Base-by-base conservation (phyloP, 1,140 invertebrate species). In the Dinoponera quadriceps region DNA sequence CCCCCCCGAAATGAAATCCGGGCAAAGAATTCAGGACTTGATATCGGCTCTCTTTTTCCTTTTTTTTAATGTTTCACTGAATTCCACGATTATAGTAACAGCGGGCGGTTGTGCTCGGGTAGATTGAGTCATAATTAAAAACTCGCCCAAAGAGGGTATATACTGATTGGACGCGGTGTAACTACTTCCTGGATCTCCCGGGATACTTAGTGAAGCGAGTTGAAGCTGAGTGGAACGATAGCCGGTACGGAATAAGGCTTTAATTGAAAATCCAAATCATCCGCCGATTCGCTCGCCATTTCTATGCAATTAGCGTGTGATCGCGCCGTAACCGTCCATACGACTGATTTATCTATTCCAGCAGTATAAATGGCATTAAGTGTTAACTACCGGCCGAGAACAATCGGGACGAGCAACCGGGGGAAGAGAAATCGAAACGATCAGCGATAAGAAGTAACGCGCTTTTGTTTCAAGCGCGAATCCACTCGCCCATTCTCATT, bases 61-160 rank as follows among this genome's bases (percentile, higher is more conserved):
- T 33, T 33, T 33, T 44, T 33, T 73, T 73, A 73, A 73, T 44
- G 22, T 57, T n/a, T n/a, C 71, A n/a, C 9, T 59, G 29, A 20
- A 72, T 73, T 73, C 9, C 57, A 38, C 29, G 16, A 44, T 72
- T n/a, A 29, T 16, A 54, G 20, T 73, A 27, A 38, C 54, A 57
- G 69, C 29, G 29, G 20, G 33, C 44, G 54, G 22, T 14, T 44
- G 55, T 22, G 18, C 55, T 27, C 22, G 22, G 3, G 7, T 18
- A 59, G 25, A 74, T 60, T 22, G 22, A 59, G 38, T 73, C 22
- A 25, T 48, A 62, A 62, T 74, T 74, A 74, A 74, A 74, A 59
- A 73, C 27, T 73, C 29, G 54, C 27, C 38, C 38, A 44, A 44
- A 44, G 38, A 44, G 7, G 38, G 38, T 44, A 44, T 44, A 44